Evolutionary conservation across 2,888 invertebrate genomes (phyloP).

Genomic region (Aporophyla lueneburgensis): DNA sequence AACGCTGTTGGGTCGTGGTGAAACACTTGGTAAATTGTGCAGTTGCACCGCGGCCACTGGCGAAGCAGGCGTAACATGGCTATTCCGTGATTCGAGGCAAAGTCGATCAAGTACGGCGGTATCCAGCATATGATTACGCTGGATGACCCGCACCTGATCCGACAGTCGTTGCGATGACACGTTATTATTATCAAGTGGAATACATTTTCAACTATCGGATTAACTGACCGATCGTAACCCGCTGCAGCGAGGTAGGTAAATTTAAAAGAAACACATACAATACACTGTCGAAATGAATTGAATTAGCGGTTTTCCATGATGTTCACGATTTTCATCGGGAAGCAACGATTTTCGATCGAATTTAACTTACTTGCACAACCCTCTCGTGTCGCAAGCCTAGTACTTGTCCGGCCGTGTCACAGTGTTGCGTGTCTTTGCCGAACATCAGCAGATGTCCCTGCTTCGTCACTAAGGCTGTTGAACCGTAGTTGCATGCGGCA

Average conservation of each 20-base stretch:
- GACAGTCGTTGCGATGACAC: too few relatives aligned
- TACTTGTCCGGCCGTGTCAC: conserved; percentile 94
- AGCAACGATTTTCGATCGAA: background rate
- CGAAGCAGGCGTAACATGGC: too few relatives aligned
- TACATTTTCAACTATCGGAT: background rate
- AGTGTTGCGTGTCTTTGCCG: conserved; percentile 97
- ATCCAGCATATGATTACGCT: too few relatives aligned
- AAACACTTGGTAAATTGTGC: too few relatives aligned
- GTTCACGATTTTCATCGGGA: background rate
- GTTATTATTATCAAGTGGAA: background rate
- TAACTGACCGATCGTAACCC: background rate
- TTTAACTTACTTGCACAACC: conserved; percentile 90
- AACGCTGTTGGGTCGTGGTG: too few relatives aligned
- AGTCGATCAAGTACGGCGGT: too few relatives aligned
- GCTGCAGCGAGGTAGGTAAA: background rate
- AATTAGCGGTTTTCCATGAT: too few relatives aligned
- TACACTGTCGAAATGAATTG: too few relatives aligned
- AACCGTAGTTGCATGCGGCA: conserved; percentile 98
- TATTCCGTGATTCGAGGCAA: too few relatives aligned
- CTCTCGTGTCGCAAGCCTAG: conserved; percentile 94
- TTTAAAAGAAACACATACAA: background rate
- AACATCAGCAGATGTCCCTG: conserved; percentile 98
- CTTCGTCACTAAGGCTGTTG: conserved; percentile 97
- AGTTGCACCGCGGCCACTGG: too few relatives aligned
- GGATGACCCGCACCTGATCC: too few relatives aligned